Conservation (phyloP, 1,140 invertebrate species). For the Agrypnia vestita region DNA sequence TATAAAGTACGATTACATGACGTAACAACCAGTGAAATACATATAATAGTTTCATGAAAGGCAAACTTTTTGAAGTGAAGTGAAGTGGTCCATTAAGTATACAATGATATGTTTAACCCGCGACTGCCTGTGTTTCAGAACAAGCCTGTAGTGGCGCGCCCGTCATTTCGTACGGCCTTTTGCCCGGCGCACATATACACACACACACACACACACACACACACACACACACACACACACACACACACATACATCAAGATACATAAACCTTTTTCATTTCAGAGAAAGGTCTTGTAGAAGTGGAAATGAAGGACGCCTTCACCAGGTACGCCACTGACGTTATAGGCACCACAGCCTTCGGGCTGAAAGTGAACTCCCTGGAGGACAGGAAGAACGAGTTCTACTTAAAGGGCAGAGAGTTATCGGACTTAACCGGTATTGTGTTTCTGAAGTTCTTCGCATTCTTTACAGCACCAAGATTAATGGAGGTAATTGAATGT, state of each 20-base stretch:
- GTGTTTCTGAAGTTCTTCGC: slow-evolving; percentile 10
- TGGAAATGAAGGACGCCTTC: slow-evolving; percentile 66
- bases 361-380: slow-evolving; percentile 63
- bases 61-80: too few species aligned
- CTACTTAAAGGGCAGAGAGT: slow-evolving; percentile 59
- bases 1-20: too few species aligned
- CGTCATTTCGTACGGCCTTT: too few species aligned
- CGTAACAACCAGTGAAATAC: too few species aligned
- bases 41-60: too few species aligned
- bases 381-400: slow-evolving; percentile 63
- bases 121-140: not conserved
- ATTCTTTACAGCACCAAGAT: not conserved
- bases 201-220: too few species aligned
- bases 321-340: slow-evolving; percentile 68
- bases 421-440: slow-evolving; percentile 56
- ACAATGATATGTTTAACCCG: not conserved
- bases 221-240: too few species aligned
- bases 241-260: not conserved
- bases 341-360: slow-evolving; percentile 68
- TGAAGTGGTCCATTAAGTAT: too few species aligned
- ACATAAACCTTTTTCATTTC: not conserved
- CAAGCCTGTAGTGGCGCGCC: too few species aligned
- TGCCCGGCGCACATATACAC: too few species aligned
- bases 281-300: slow-evolving; percentile 24
- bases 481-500: not conserved